A percentile compares a stretch with the other conserved stretches of the same genome.
phyloP scores from a whole-genome alignment of 2,113 vertebrate genomes.

The Gallinago jamesoni region DNA sequence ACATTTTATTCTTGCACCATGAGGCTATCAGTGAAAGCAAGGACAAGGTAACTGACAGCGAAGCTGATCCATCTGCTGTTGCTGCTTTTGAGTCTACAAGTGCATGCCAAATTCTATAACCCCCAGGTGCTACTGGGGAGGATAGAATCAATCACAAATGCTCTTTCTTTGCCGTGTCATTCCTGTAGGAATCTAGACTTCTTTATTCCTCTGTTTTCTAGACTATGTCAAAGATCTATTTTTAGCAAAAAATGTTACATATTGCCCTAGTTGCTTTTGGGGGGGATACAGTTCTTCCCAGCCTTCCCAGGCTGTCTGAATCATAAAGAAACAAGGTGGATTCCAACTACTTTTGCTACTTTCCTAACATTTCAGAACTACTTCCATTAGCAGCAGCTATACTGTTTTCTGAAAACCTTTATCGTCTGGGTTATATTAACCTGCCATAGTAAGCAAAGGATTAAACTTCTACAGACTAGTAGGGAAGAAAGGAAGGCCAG shows the following conservation, averaged over 20 bases:
- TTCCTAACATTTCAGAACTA: not conserved
- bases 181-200: not conserved
- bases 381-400: not conserved
- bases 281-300: not conserved
- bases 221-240: not conserved
- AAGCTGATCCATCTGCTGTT: not conserved
- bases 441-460: not conserved
- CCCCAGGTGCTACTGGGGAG: not conserved
- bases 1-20: not conserved
- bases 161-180: not conserved
- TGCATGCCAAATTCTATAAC: not conserved
- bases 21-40: slow-evolving; percentile 46
- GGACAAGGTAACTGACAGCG: not conserved
- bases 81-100: not conserved
- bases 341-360: not conserved
- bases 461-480: not conserved
- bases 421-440: not conserved
- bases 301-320: not conserved
- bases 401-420: not conserved
- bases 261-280: not conserved
- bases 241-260: not conserved
- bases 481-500: not conserved
- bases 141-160: not conserved
- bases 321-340: not conserved
- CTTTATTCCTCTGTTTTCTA: not conserved